Base-by-base conservation (phyloP, 2,797 vertebrate species). In the Acipenser oxyrinchus region DNA sequence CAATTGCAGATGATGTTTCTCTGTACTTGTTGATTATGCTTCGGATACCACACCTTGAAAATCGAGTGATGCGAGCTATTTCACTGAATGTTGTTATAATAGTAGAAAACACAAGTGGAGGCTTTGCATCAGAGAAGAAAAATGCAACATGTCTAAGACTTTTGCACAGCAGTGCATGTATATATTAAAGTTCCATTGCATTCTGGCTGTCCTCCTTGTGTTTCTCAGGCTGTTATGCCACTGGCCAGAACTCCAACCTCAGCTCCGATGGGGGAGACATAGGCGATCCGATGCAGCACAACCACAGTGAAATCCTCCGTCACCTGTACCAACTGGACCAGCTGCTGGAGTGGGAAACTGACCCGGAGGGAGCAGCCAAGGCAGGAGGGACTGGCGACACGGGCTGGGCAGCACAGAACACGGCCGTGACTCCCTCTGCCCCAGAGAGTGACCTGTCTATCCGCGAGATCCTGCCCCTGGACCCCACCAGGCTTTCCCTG, bases 261-360 rank as follows among this genome's bases (percentile, higher is more conserved):
- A 8, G 58, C 49, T 2, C 10, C 51, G 5, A 60, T 49, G 15
- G 13, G 8, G 53, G 63, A 10, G 4, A 23, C 9, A 48, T 10
- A 15, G n/a, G 13, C 9, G 7, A 2, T 8, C 8, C 37, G 15
- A 49, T 8, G 8, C 1, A 53, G 63, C 63, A 66, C 49, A 63
- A 23, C 12, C 55, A 68, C 15, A 11, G 49, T 7, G 69, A 70
- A 15, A 70, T 68, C 53, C 70, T 65, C 6, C 37, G 62, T 37
- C 49, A 65, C 52, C 50, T 74, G 13, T 13, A 58, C 50, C 48
- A 67, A 8, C 69, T 71, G 63, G 74, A 76, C 55, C 61, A 49
- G 62, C 64, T 69, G 11, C 67, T 74, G 62, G 60, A 69, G 58
- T 64, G 37, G 11, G 66, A 66, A 58, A 11, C 10, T 23, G 48